A percentile compares a stretch with the other conserved stretches of the same genome.
Conservation (phyloP, 2,797 vertebrate genomes). For the Acridotheres tristis region DNA sequence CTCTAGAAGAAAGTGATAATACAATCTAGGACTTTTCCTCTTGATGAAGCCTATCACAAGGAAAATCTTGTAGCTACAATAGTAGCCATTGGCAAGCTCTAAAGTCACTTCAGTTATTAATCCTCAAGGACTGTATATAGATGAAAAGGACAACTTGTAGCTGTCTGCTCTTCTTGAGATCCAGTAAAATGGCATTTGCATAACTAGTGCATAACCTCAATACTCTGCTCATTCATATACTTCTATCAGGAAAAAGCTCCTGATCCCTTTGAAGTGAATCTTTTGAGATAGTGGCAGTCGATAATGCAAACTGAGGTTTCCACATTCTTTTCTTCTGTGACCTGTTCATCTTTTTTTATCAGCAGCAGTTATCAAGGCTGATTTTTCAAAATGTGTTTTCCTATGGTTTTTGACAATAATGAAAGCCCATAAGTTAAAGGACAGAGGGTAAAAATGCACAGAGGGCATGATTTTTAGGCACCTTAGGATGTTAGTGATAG, state of each 20-base stretch:
- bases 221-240: slow-evolving; percentile 2
- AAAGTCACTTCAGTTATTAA: neutral
- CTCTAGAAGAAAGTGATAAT: neutral
- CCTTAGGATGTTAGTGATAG: neutral
- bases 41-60: neutral
- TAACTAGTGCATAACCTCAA: neutral
- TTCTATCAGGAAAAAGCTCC: neutral
- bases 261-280: neutral
- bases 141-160: neutral
- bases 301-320: slow-evolving; percentile 59
- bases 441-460: neutral
- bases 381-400: slow-evolving; percentile 8
- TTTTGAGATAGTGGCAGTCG: neutral
- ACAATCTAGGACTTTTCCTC: neutral
- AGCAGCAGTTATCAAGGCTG: neutral
- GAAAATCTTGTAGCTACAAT: neutral
- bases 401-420: slow-evolving; percentile 15
- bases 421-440: slow-evolving; percentile 3
- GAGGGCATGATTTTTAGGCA: neutral
- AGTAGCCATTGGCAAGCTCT: neutral
- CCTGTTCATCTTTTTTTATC: slow-evolving; percentile 14
- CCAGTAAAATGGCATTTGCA: neutral
- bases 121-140: neutral
- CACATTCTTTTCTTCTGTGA: slow-evolving; percentile 16
- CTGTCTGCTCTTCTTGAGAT: neutral